Conservation (phyloP, 2,797 vertebrate genomes). For the Argya squamiceps region DNA sequence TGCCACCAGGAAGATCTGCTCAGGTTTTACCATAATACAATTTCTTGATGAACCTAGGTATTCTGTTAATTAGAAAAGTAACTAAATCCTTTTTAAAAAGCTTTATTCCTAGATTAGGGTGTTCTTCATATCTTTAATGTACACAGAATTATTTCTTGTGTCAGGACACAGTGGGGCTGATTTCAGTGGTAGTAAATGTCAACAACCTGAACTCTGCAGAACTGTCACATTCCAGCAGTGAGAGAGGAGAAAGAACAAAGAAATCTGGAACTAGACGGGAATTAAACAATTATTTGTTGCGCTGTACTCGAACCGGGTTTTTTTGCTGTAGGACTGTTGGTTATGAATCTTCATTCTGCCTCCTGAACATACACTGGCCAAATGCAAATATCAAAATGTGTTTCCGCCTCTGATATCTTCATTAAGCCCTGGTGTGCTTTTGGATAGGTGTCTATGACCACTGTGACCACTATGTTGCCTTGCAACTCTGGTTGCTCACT, state of each 20-base stretch:
- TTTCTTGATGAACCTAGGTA: background rate
- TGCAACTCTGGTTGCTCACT: background rate
- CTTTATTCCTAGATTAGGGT: background rate
- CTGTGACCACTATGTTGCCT: fast-evolving
- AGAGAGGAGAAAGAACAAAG: background rate
- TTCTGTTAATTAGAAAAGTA: background rate
- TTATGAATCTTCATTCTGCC: background rate
- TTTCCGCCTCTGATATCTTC: background rate
- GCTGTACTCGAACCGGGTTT: background rate
- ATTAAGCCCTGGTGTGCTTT: background rate
- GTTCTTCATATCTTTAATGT: background rate
- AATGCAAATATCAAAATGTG: background rate
- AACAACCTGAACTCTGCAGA: background rate
- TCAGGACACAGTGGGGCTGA: background rate
- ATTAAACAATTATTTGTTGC: background rate
- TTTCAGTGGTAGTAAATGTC: background rate
- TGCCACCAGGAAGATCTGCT: background rate
- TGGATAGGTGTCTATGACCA: background rate
- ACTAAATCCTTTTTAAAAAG: background rate
- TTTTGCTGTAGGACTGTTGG: background rate
- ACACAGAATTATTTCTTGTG: background rate
- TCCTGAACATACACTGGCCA: background rate
- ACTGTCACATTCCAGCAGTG: background rate
- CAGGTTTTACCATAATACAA: background rate
- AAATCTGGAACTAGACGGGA: background rate